Conservation (phyloP, 2,888 invertebrate genomes). For the Erebia ligea region DNA sequence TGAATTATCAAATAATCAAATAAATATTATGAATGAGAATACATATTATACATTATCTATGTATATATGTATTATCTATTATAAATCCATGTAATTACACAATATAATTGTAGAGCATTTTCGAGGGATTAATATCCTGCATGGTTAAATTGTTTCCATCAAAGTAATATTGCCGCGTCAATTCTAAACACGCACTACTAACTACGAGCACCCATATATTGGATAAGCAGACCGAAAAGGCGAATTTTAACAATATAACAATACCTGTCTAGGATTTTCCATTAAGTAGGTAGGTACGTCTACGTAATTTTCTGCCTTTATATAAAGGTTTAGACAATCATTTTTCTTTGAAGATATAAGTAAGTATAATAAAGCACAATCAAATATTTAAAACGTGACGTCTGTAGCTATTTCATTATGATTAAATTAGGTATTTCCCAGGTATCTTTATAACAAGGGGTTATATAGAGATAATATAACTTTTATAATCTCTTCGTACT, state of each 20-base stretch:
- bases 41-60: no score
- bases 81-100: no score
- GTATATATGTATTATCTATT: no score
- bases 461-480: background rate
- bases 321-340: background rate
- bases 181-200: background rate
- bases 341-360: background rate
- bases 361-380: background rate
- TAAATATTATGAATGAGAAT: no score
- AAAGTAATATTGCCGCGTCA: background rate
- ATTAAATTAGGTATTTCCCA: conserved; percentile 7
- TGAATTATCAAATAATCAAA: no score
- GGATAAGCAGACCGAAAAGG: background rate
- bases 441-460: background rate
- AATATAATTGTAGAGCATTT: background rate
- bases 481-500: conserved; percentile 1
- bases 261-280: background rate
- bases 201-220: background rate
- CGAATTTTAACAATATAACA: background rate
- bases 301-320: background rate
- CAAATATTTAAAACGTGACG: background rate
- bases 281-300: no score
- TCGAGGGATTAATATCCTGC: background rate
- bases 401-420: background rate
- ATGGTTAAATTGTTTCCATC: background rate